Percentiles rank a stretch among this genome's conserved stretches.
Conservation (phyloP, 2,888 invertebrate genomes). For the Noctua pronuba region DNA sequence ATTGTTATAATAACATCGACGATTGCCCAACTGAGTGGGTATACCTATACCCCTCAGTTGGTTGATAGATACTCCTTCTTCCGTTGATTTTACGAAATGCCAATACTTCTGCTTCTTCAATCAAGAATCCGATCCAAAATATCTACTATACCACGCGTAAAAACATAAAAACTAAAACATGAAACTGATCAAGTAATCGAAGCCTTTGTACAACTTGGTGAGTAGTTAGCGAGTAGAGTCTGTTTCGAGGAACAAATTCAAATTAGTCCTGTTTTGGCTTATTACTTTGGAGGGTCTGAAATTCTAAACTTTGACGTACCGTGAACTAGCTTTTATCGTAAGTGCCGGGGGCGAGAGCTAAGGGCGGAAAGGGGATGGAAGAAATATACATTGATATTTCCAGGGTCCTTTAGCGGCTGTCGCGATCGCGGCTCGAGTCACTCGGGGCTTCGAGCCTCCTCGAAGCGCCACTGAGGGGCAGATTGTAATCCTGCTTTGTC, state of each 20-base stretch:
- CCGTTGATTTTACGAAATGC: neutral
- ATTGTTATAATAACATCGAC: slow-evolving; percentile 46
- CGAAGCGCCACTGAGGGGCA: slow-evolving; percentile 74
- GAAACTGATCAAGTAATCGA: neutral
- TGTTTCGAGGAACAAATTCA: slow-evolving; percentile 42
- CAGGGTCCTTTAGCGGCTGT: slow-evolving; percentile 76
- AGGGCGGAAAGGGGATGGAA: slow-evolving; percentile 64
- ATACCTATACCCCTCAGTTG: neutral
- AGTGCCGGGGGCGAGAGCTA: slow-evolving; percentile 66
- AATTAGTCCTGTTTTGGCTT: slow-evolving; percentile 64
- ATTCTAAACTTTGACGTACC: slow-evolving; percentile 68
- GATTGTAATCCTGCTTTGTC: slow-evolving; percentile 84
- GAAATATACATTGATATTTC: slow-evolving; percentile 82
- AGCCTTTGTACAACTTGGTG: slow-evolving; percentile 22
- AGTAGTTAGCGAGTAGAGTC: slow-evolving; percentile 27
- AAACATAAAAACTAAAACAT: neutral
- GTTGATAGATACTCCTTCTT: neutral
- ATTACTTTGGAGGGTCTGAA: slow-evolving; percentile 65
- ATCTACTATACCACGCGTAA: neutral
- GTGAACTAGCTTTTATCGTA: slow-evolving; percentile 72
- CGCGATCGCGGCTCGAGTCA: slow-evolving; percentile 78
- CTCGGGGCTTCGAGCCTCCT: slow-evolving; percentile 78
- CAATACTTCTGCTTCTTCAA: neutral
- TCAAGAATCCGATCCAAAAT: neutral
- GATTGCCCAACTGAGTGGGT: neutral